A percentile compares a stretch with the other conserved stretches of the same genome.
phyloP scores from a whole-genome alignment of 92 coral and sea anemone genomes.

The Bergia puertoricense region DNA sequence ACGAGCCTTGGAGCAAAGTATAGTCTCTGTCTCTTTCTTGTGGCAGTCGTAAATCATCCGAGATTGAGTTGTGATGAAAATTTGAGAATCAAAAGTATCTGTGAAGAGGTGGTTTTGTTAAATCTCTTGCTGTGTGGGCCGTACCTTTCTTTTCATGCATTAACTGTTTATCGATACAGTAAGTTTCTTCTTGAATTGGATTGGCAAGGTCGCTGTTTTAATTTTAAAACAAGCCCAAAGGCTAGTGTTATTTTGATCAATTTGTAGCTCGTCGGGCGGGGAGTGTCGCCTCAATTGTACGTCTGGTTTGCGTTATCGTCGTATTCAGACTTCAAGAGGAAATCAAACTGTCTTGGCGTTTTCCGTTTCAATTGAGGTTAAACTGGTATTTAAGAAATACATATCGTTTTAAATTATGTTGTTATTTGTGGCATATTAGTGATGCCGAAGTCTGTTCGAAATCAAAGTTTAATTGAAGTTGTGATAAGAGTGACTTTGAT shows the following conservation, averaged over 20 bases:
- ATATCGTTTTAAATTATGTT: conserved; percentile 5
- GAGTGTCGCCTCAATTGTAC: neutral
- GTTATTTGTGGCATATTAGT: conserved; percentile 37
- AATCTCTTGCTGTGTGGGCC: conserved; percentile 16
- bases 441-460: conserved; percentile 30
- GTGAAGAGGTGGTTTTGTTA: conserved; percentile 2
- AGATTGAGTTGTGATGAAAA: conserved; percentile 17
- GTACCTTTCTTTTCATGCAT: neutral
- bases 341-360: neutral
- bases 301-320: conserved; percentile 3
- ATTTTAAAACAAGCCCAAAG: neutral
- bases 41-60: neutral
- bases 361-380: conserved; percentile 35
- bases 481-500: neutral
- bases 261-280: neutral
- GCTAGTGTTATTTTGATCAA: neutral
- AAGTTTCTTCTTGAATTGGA: neutral
- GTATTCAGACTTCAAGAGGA: neutral
- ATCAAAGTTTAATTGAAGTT: neutral
- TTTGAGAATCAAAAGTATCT: neutral
- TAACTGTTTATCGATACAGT: neutral
- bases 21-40: neutral
- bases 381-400: conserved; percentile 23
- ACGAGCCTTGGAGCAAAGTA: no score
- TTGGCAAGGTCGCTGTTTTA: neutral